Percentiles rank a stretch among this genome's conserved stretches.
phyloP scores from a whole-genome alignment of 2,888 invertebrate species.

The Xestobium rufovillosum region DNA sequence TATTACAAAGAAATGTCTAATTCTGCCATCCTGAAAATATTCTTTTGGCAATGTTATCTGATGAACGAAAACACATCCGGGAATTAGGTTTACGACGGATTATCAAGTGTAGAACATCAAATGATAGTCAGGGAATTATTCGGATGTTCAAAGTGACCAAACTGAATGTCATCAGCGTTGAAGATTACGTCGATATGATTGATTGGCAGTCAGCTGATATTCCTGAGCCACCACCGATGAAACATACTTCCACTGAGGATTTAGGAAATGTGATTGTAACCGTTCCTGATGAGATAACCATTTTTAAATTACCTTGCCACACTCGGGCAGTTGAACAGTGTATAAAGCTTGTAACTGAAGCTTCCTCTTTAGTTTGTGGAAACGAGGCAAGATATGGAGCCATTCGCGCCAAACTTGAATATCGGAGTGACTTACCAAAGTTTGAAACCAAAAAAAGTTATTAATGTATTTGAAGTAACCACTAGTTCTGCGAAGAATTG shows the following conservation, averaged over 20 bases:
- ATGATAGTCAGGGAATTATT: not conserved
- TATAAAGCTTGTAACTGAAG: conserved; percentile 4
- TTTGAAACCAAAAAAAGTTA: too few species aligned
- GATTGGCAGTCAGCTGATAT: too few species aligned
- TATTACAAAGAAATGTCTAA: too few species aligned
- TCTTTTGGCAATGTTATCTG: conserved; percentile 5
- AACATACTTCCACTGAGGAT: not conserved
- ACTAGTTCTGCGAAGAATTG: too few species aligned
- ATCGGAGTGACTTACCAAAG: too few species aligned
- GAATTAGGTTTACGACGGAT: not conserved
- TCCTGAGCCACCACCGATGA: not conserved
- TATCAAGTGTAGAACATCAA: not conserved
- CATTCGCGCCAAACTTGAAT: too few species aligned
- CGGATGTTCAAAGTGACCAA: not conserved
- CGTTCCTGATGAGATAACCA: too few species aligned
- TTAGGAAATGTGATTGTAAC: not conserved
- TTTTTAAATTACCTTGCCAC: conserved; percentile 4
- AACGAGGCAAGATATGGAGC: not conserved
- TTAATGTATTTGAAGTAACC: too few species aligned
- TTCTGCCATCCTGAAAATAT: conserved; percentile 6
- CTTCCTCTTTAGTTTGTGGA: not conserved
- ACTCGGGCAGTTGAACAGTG: conserved; percentile 4
- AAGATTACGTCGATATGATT: conserved; percentile 2
- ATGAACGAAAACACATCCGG: conserved; percentile 2
- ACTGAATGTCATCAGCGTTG: not conserved